Evolutionary conservation across 2,888 invertebrate genomes (phyloP), one percentile per base, ranked within the genome.

Genomic region (Caenorhabditis sulstoni): DNA sequence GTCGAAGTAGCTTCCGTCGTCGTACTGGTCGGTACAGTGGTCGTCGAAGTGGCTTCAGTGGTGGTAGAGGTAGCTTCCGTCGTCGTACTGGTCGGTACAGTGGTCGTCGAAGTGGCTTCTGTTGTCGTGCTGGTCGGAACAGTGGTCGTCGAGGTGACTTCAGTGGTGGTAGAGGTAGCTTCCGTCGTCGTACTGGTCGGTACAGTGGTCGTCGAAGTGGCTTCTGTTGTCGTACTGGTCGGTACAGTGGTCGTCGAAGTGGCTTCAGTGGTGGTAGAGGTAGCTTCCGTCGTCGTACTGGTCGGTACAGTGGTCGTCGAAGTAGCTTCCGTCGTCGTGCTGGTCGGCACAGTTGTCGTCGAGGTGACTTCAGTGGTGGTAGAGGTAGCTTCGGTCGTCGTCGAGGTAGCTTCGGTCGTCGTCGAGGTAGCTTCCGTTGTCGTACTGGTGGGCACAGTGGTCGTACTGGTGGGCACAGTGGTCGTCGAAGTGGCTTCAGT

Each of bases 1-100:
- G 41, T 41, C 3, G 41, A 41, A 4, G 41, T 41, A 2, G 41
- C 41, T 9, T 61, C 70, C 0, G 75, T 67, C 12, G 75, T 66
- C n/a, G 75, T 75, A 5, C 37, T 59, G 22, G 76, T 76, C 5
- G 55, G 20, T 18, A 59, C 70, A 16, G 78, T 81, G 1, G 41
- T 41, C 7, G 41, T 41, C 11, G 41, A 41, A 11, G 41, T 41
- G 7, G 41, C 41, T n/a, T 61, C 70, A 0, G 75, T 67, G 4
- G 71, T 59, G 9, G 71, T 71, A 1, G 53, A 45, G 0, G 71
- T 71, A 0, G 61, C 22, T 23, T 62, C 71, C 0, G 71, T 71
- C 9, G 71, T 57, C 22, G 73, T 73, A 8, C 64, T 39, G 7
- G 74, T 74, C 1, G 71, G 23, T 29, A 64, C 73, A 11, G 62